Evolutionary conservation across 2,113 vertebrate genomes (phyloP).

Genomic region (Grammomys dolichurus): DNA sequence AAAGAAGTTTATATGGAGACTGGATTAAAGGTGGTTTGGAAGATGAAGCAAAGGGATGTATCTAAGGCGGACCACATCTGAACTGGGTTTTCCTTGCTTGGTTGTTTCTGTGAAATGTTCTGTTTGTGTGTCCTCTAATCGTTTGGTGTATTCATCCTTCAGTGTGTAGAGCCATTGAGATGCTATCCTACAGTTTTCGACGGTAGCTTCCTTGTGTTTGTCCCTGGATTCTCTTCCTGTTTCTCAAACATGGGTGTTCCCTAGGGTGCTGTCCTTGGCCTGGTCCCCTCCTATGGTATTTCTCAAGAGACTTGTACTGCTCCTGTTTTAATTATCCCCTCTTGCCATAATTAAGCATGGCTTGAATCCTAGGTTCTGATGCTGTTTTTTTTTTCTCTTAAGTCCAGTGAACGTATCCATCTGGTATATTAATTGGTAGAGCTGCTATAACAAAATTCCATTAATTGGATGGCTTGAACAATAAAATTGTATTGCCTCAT

Average conservation of each 20-base stretch:
- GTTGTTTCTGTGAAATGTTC: conserved; percentile 10
- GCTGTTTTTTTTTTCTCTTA: background rate
- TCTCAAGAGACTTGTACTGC: conserved; percentile 34
- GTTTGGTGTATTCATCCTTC: background rate
- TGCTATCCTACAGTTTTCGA: background rate
- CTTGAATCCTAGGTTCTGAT: background rate
- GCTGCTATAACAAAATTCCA: background rate
- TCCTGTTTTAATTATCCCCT: conserved; percentile 27
- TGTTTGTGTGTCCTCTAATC: background rate
- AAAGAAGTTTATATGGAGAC: background rate
- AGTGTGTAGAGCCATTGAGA: background rate
- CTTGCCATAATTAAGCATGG: background rate
- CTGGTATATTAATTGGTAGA: conserved; percentile 6
- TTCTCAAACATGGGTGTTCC: background rate
- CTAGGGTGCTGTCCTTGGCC: background rate
- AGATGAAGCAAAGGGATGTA: background rate
- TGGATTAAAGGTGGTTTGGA: background rate
- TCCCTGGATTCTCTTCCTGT: background rate
- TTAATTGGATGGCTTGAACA: background rate
- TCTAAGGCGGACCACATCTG: background rate
- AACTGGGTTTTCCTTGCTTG: background rate
- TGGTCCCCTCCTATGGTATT: background rate
- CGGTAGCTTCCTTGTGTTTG: background rate
- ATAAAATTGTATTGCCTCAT: background rate
- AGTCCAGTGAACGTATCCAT: background rate